Evolutionary conservation across 2,888 invertebrate genomes (phyloP), one percentile per base, ranked within the genome.

Genomic region (Mimas tiliae): DNA sequence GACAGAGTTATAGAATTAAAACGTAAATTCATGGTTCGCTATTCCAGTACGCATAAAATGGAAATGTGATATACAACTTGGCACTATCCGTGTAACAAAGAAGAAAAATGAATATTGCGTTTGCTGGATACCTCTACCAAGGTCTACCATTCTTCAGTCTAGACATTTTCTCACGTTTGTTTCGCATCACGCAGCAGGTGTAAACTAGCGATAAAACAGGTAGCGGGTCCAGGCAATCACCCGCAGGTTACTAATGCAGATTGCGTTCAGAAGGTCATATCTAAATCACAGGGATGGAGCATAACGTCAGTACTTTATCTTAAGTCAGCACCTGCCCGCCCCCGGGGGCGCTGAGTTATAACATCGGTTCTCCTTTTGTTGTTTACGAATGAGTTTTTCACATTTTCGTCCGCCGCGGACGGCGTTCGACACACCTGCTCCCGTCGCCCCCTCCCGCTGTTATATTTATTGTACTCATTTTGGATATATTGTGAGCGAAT

Each of bases 321-420:
- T 84, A 83, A 86, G 84, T 87, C 88, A 85, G 82, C 91, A 90
- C 90, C 90, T 90, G 89, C 81, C 85, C 79, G 74, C 79, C 73
- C 74, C 71, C 76, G 75, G 74, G 74, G 74, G 75, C 77, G 14
- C 19, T 84, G 85, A 86, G 83, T 84, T 87, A 87, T 85, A 85
- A 83, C 85, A 81, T 81, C 83, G 83, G 85, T 83, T 85, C 84
- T 85, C 83, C 87, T 87, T 88, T 89, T 88, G 87, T 90, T 90
- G 90, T 90, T 88, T 86, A 87, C 88, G 88, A 89, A 91, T 88
- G 89, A 90, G 90, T 90, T 91, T 91, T 90, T 91, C 87, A 85
- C 86, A 83, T 86, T 82, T 81, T 78, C 84, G 81, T 81, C 83
- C 82, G 81, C 80, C 81, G 82, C 81, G 79, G 83, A 78, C 83